Evolutionary conservation across 2,888 invertebrate species (phyloP), one percentile per base, ranked within the genome.

Genomic region (Drosophila subsilvestris): DNA sequence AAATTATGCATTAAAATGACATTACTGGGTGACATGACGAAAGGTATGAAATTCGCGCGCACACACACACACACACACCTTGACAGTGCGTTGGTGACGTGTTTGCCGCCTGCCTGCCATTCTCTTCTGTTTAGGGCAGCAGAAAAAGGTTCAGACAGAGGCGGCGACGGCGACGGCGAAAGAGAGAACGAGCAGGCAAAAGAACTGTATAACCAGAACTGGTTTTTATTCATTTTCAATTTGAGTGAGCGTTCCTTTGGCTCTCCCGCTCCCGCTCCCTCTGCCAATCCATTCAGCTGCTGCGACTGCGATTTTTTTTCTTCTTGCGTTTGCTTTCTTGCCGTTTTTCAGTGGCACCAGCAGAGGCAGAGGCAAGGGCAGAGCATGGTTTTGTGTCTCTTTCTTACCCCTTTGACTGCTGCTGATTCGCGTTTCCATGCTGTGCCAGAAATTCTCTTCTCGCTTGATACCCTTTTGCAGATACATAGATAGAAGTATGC

Each of bases 221-320:
- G 69, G 73, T 71, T 69, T 68, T 68, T 70, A 51, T 67, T 53
- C 53, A 60, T 73, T 74, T 68, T 20, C 53, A 74, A 74, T 68
- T 73, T 73, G 68, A 74, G 60, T 74, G 61, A 73, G 75, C 75
- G 53, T 44, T 42, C 32, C 20, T 37, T 18, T 10, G 17, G 9
- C 14, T 8, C 12, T 25, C 4, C 25, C 25, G 20, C 37, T n/a
- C 22, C 44, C 20, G 6, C 51, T 4, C 12, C 20, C 17, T 17
- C 18, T 20, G 20, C 20, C 22, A 22, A 3, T 27, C 44, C 27
- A 51, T 43, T 22, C 44, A 42, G 5, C 42, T 25, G 7, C 32
- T 32, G 48, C 18, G 44, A 51, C 57, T 63, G 58, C 54, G 67
- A 61, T 63, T 74, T 55, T 74, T 54, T 57, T 65, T 63, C n/a